These are phyloP conservation scores for Apostichopus japonicus DNA, from an alignment of 35 echinoderm and acorn worm genomes.

Conservation along the genomic window DNA sequence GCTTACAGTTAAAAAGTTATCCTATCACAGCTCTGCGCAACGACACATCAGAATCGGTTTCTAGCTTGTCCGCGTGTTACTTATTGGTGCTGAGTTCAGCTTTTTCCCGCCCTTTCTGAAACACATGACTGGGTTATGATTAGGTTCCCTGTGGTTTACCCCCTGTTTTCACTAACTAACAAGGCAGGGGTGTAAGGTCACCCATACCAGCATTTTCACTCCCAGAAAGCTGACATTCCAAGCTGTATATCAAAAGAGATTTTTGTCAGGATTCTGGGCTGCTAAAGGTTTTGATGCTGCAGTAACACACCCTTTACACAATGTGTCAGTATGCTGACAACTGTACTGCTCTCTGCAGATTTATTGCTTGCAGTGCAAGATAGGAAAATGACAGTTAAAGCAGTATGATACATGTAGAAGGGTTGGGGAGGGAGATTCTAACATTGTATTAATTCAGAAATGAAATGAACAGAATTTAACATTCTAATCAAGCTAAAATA, in stretches of 20 bases:
- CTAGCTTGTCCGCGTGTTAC: not conserved
- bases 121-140: constrained; percentile 2
- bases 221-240: not conserved
- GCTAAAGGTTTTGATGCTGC: not conserved
- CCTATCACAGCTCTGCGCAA: not conserved
- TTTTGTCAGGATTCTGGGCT: not conserved
- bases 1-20: not conserved
- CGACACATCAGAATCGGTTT: not conserved
- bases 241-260: not conserved
- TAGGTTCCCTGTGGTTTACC: constrained; percentile 19
- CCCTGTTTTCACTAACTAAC: not conserved
- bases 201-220: not conserved
- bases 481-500: too few relatives aligned
- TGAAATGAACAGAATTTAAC: too few relatives aligned
- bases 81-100: constrained; percentile 39
- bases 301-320: constrained; percentile 27
- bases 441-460: too few relatives aligned
- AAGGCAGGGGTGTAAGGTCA: constrained; percentile 21
- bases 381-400: not conserved
- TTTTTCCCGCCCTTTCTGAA: constrained; percentile 42
- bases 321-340: constrained; percentile 17
- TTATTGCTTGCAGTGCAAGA: constrained; percentile 8
- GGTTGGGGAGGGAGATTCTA: too few relatives aligned
- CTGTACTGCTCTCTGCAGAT: not conserved
- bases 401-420: not conserved